phyloP scores from a whole-genome alignment of 2,113 vertebrate genomes.

The Nibea coibor region DNA sequence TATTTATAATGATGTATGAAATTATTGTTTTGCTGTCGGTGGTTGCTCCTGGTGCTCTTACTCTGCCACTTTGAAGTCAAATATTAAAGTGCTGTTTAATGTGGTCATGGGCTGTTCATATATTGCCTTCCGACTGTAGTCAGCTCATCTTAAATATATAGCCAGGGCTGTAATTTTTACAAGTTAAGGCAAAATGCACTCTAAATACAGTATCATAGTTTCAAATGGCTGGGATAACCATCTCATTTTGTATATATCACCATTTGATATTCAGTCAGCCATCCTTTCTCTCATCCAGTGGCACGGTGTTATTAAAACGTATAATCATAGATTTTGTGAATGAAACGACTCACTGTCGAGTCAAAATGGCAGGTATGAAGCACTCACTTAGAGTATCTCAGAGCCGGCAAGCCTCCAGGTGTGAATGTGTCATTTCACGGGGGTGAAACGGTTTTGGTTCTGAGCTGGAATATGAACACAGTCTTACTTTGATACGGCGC shows the following conservation, averaged over 20 bases:
- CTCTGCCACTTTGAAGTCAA: constrained; percentile 82
- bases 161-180: constrained; percentile 86
- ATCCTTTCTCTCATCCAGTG: constrained; percentile 64
- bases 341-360: constrained; percentile 67
- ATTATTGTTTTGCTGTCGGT: constrained; percentile 82
- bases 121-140: constrained; percentile 76
- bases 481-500: constrained; percentile 34
- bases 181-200: constrained; percentile 86
- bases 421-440: constrained; percentile 49
- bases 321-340: constrained; percentile 84
- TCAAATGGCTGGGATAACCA: constrained; percentile 77
- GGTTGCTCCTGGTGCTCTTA: constrained; percentile 74
- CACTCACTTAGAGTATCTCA: constrained; percentile 62
- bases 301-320: constrained; percentile 81
- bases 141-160: constrained; percentile 83
- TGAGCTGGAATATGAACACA: constrained; percentile 14
- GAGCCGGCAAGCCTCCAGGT: constrained; percentile 43
- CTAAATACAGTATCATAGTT: constrained; percentile 87
- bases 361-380: constrained; percentile 73
- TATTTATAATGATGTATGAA: constrained; percentile 83
- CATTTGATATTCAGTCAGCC: constrained; percentile 76
- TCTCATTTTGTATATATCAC: constrained; percentile 79
- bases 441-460: constrained; percentile 19
- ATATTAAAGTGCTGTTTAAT: constrained; percentile 86
- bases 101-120: constrained; percentile 81